Evolutionary conservation across 2,888 invertebrate genomes (phyloP), one percentile per base, ranked within the genome.

Genomic region (Oxytorus armatus): DNA sequence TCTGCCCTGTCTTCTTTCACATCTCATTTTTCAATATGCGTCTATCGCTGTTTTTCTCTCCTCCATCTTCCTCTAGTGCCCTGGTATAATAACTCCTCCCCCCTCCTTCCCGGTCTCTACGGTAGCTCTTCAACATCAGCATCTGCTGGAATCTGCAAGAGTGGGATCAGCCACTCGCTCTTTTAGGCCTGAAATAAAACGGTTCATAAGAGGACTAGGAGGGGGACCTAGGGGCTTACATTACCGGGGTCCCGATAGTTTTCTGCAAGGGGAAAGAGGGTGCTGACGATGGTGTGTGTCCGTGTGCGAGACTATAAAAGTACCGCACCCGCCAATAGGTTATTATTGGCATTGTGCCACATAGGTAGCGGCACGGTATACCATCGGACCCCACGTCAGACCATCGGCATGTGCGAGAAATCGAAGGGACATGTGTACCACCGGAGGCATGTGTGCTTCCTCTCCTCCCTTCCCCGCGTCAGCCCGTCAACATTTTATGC

Each of bases 71-170:
- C 61, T 36, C 66, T 39, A 39, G 11, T 18, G 53, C 29, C 25
- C 16, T 25, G 49, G 55, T 5, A 29, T 42, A 51, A 44, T 49
- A 44, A 65, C 44, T 10, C 29, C 47, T 42, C 42, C 49, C 23
- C n/a, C n/a, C 51, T 39, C 63, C 53, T 61, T 55, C 39, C 36
- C 44, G 7, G 59, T 59, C 42, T 53, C 36, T 33, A 61, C 25
- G 44, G 44, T 44, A 42, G 66, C 70, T 77, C 75, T 77, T 68
- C 66, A 63, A 25, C 69, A 55, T 78, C 85, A 85, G 90, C 91
- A 91, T 91, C 91, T 90, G 91, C 89, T 89, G 90, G 90, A 90
- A 90, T 90, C 89, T 86, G 89, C 88, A 83, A 70, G 74, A 59
- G 85, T 55, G 78, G 82, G 82, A 77, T 70, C 57, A 79, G 77